A percentile compares a stretch with the other conserved stretches of the same genome.
phyloP scores from a whole-genome alignment of 2,797 vertebrate genomes.

The Mycteria americana region DNA sequence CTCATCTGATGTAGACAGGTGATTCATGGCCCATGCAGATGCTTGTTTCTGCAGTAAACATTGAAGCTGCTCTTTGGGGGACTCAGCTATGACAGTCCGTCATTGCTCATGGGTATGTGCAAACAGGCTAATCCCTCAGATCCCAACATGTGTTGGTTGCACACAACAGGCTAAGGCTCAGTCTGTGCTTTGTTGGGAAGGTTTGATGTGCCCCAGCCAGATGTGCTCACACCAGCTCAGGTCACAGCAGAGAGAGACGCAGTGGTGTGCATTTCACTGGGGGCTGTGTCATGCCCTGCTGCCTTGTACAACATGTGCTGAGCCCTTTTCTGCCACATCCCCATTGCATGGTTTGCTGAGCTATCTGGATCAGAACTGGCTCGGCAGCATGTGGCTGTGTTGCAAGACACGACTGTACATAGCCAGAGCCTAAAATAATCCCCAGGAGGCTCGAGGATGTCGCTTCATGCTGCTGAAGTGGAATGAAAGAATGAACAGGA shows the following conservation, averaged over 20 bases:
- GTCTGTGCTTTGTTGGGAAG: neutral
- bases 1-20: neutral
- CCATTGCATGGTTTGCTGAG: neutral
- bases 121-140: neutral
- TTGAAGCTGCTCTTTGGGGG: neutral
- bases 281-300: neutral
- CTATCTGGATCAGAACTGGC: neutral
- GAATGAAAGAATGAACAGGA: neutral
- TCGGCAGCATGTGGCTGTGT: neutral
- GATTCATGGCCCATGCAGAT: neutral
- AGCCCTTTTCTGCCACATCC: neutral
- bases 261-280: rapidly evolving
- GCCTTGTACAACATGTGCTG: neutral
- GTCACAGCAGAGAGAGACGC: neutral
- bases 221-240: neutral
- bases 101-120: neutral
- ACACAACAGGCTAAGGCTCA: neutral
- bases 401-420: neutral
- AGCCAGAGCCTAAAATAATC: neutral
- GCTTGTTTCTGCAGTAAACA: neutral
- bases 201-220: neutral
- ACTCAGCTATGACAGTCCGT: neutral
- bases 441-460: neutral
- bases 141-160: neutral
- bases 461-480: neutral